Evolutionary conservation across 2,797 vertebrate genomes (phyloP).

Genomic region (Spinus pinus): DNA sequence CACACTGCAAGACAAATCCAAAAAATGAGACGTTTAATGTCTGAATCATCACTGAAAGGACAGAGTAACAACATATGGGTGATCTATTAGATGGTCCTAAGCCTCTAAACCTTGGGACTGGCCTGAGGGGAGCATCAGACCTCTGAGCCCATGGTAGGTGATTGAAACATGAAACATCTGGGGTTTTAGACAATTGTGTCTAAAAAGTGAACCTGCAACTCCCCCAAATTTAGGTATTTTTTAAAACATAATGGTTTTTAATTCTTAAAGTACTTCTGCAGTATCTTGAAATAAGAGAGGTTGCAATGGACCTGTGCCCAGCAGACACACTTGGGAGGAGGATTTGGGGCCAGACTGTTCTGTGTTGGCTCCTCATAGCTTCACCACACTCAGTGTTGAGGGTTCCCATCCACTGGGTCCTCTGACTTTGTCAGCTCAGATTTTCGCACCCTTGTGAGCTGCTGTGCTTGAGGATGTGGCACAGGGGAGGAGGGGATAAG

Average conservation of each 20-base stretch:
- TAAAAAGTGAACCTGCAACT: neutral
- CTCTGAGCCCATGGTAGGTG: neutral
- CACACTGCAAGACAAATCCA: neutral
- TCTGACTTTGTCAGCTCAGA: neutral
- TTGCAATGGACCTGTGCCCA: neutral
- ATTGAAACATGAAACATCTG: neutral
- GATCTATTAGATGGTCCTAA: neutral
- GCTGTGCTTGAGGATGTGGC: neutral
- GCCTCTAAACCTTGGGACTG: neutral
- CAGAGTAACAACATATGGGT: neutral
- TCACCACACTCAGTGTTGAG: fast-evolving
- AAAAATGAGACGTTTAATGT: neutral
- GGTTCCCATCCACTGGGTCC: neutral
- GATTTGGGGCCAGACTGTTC: neutral
- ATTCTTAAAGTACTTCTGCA: neutral
- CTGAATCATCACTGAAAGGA: neutral
- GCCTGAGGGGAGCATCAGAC: neutral
- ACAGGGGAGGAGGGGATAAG: neutral
- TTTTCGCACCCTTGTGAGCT: neutral
- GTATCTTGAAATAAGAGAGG: neutral
- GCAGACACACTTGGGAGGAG: neutral
- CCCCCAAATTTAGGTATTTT: neutral
- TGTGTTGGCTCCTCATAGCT: neutral
- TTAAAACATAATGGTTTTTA: neutral
- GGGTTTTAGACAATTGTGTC: neutral